Conservation (phyloP, 2,888 invertebrate species). For the Polyommatus iphigenia region DNA sequence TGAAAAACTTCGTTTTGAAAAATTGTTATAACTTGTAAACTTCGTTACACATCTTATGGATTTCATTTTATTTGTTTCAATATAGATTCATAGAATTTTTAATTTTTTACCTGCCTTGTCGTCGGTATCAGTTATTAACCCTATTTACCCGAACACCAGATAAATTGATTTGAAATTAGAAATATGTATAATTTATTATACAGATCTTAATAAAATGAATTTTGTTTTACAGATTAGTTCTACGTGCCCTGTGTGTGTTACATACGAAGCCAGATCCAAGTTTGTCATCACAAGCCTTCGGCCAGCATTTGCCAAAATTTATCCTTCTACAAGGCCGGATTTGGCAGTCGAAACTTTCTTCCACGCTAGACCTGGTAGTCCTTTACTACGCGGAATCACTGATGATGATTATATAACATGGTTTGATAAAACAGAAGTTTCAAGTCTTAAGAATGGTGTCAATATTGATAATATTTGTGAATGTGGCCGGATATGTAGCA, state of each 20-base stretch:
- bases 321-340: slow-evolving; percentile 82
- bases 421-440: slow-evolving; percentile 81
- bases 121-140: too few species aligned
- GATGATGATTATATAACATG: slow-evolving; percentile 84
- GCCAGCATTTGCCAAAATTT: slow-evolving; percentile 83
- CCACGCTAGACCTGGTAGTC: slow-evolving; percentile 81
- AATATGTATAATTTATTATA: too few species aligned
- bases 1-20: too few species aligned
- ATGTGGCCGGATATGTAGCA: slow-evolving; percentile 74
- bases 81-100: too few species aligned
- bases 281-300: slow-evolving; percentile 82
- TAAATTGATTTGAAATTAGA: too few species aligned
- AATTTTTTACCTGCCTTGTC: too few species aligned
- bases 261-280: slow-evolving; percentile 80
- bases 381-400: slow-evolving; percentile 80
- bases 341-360: slow-evolving; percentile 83
- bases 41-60: too few species aligned
- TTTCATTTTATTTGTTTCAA: too few species aligned
- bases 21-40: too few species aligned
- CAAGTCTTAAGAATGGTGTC: slow-evolving; percentile 66
- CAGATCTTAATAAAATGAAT: not conserved
- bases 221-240: slow-evolving; percentile 74
- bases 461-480: slow-evolving; percentile 78
- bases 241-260: slow-evolving; percentile 82
- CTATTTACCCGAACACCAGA: too few species aligned